A percentile compares a stretch with the other conserved stretches of the same genome.
Conservation (phyloP, 2,888 invertebrate genomes). For the Zygothrica quintamaculata region DNA sequence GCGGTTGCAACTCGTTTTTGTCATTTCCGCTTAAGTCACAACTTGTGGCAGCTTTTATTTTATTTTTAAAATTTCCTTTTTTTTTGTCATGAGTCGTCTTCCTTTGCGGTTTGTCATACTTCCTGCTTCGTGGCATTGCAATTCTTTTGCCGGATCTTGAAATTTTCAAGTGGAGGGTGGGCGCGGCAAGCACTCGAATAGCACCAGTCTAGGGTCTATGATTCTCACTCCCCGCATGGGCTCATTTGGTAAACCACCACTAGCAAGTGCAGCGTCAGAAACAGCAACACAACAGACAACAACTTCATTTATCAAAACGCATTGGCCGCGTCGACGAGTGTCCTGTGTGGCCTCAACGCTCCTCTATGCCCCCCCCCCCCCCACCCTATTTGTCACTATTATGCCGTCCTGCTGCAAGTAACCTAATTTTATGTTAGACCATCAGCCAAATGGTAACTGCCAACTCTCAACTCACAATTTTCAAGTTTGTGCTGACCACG, state of each 20-base stretch:
- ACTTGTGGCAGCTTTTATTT: slow-evolving; percentile 13
- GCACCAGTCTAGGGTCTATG: slow-evolving; percentile 5
- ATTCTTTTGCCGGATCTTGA: slow-evolving; percentile 48
- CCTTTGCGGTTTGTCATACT: slow-evolving; percentile 60
- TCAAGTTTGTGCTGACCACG: slow-evolving; percentile 13
- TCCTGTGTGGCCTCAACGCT: slow-evolving; percentile 15
- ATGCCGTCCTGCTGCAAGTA: slow-evolving; percentile 28
- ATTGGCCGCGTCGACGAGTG: slow-evolving; percentile 34
- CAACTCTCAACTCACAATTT: slow-evolving; percentile 11
- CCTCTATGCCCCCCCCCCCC: neutral
- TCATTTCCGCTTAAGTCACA: neutral
- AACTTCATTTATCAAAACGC: slow-evolving; percentile 71
- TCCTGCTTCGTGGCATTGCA: slow-evolving; percentile 47
- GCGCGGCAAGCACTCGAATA: slow-evolving; percentile 7
- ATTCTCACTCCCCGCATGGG: slow-evolving; percentile 19
- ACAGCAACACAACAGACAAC: slow-evolving; percentile 51
- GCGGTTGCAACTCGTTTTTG: slow-evolving; percentile 4
- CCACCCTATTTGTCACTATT: neutral
- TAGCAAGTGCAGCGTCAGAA: slow-evolving; percentile 31
- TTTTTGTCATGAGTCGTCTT: slow-evolving; percentile 35
- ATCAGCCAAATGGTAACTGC: slow-evolving; percentile 26
- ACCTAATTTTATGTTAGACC: slow-evolving; percentile 51
- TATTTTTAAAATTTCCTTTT: slow-evolving; percentile 17
- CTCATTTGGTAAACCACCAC: slow-evolving; percentile 64
- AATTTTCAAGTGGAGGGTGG: slow-evolving; percentile 46